Evolutionary conservation across 2,888 invertebrate genomes (phyloP).

Genomic region (Machimus atricapillus): DNA sequence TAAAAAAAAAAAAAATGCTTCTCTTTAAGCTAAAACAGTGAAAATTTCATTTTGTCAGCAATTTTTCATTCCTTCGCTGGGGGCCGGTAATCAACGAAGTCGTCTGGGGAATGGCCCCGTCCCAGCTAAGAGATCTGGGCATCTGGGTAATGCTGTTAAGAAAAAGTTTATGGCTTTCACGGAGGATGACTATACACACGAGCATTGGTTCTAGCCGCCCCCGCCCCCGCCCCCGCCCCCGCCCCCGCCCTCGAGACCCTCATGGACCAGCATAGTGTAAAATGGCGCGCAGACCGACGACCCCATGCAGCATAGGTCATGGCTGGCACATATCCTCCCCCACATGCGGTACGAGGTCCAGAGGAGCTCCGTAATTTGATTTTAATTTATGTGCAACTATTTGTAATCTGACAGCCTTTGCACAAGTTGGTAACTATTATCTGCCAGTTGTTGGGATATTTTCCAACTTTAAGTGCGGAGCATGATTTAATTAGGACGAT

Average conservation of each 20-base stretch:
- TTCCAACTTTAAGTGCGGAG: not conserved
- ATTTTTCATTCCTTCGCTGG: slow-evolving; percentile 22
- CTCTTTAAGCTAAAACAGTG: slow-evolving; percentile 13
- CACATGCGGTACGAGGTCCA: not conserved
- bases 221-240: too few species aligned
- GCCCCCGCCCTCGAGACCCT: not conserved
- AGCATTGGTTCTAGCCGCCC: not conserved
- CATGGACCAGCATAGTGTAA: not conserved
- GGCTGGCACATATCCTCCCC: not conserved
- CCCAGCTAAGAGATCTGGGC: slow-evolving; percentile 12
- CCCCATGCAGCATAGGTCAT: not conserved
- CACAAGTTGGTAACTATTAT: not conserved
- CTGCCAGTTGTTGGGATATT: not conserved
- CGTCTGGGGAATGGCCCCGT: not conserved
- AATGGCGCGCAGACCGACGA: not conserved
- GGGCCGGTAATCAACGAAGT: slow-evolving; percentile 25
- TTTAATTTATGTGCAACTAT: slow-evolving; percentile 23
- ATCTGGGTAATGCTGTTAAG: slow-evolving; percentile 14
- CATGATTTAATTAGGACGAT: not conserved
- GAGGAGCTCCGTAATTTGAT: slow-evolving; percentile 3
- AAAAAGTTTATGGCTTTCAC: not conserved
- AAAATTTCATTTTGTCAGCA: slow-evolving; percentile 33
- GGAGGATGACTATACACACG: not conserved
- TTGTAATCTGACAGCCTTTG: slow-evolving; percentile 6
- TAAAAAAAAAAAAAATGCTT: not conserved